Evolutionary conservation across 53 echinoderm and acorn worm genomes (phyloP).

Genomic region (Holothuria leucospilota): DNA sequence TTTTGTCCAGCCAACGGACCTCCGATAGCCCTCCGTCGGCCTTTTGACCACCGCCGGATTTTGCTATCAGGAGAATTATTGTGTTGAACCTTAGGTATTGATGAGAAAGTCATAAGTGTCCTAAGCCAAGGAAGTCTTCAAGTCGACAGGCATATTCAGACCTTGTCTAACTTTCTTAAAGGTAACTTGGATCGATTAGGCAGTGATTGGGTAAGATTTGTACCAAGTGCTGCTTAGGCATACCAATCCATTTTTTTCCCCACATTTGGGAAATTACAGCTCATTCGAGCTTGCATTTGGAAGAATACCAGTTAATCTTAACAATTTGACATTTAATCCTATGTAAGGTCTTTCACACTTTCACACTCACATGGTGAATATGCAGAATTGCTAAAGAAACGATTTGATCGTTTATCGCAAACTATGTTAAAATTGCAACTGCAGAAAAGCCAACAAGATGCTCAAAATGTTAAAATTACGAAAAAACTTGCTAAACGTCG

Average conservation of each 20-base stretch:
- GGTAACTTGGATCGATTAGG: conserved; percentile 55
- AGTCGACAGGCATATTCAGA: conserved; percentile 48
- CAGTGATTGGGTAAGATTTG: too few relatives aligned
- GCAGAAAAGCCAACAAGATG: conserved; percentile 33
- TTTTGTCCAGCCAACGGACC: too few relatives aligned
- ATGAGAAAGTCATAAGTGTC: conserved; percentile 55
- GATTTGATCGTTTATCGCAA: conserved; percentile 21
- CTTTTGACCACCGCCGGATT: conserved; percentile 56
- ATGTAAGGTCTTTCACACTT: conserved; percentile 17
- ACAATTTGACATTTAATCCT: too few relatives aligned
- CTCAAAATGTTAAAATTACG: conserved; percentile 16
- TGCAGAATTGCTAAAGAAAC: conserved; percentile 26
- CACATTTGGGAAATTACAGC: too few relatives aligned
- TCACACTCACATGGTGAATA: conserved; percentile 33
- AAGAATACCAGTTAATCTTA: too few relatives aligned
- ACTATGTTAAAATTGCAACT: too few relatives aligned
- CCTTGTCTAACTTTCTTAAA: too few relatives aligned
- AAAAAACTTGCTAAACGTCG: neutral
- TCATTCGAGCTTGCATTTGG: too few relatives aligned
- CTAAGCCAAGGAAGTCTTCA: conserved; percentile 50
- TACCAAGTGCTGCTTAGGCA: conserved; percentile 47
- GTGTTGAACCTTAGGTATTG: conserved; percentile 49
- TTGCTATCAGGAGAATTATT: conserved; percentile 43
- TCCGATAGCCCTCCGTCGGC: too few relatives aligned
- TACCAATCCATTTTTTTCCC: too few relatives aligned